These are phyloP conservation scores for Holcopasites calliopsidis DNA, from an alignment of 1,140 invertebrate genomes.

Conservation along the genomic window DNA sequence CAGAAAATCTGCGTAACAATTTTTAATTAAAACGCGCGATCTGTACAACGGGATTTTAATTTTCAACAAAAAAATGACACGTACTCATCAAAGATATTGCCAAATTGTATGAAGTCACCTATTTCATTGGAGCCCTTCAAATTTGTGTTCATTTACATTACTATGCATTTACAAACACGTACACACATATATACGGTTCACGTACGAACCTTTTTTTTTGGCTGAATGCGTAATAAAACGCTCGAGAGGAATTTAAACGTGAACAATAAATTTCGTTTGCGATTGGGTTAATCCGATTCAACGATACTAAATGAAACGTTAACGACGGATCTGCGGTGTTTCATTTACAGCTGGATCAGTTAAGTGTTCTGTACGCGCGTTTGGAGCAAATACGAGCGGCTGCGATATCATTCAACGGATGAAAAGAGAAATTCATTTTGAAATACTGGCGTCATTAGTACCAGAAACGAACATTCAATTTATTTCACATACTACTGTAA, in stretches of 20 bases:
- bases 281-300: conserved; percentile 9
- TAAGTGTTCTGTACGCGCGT: background rate
- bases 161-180: background rate
- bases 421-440: conserved; percentile 2
- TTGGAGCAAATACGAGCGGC: background rate
- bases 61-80: background rate
- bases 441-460: background rate
- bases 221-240: conserved; percentile 14
- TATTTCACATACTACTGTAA: background rate
- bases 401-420: background rate
- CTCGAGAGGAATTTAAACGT: background rate
- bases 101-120: background rate
- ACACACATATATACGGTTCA: background rate
- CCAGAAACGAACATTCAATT: background rate
- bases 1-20: background rate
- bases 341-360: conserved; percentile 1
- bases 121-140: background rate
- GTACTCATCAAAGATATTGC: background rate
- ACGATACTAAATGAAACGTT: conserved; percentile 18
- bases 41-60: background rate
- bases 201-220: background rate
- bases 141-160: no score
- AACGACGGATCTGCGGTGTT: conserved; percentile 12
- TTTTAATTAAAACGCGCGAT: conserved; percentile 5
- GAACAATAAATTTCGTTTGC: conserved; percentile 3